Base-by-base conservation (phyloP, 2,888 invertebrate species). In the Ctenicera cuprea region DNA sequence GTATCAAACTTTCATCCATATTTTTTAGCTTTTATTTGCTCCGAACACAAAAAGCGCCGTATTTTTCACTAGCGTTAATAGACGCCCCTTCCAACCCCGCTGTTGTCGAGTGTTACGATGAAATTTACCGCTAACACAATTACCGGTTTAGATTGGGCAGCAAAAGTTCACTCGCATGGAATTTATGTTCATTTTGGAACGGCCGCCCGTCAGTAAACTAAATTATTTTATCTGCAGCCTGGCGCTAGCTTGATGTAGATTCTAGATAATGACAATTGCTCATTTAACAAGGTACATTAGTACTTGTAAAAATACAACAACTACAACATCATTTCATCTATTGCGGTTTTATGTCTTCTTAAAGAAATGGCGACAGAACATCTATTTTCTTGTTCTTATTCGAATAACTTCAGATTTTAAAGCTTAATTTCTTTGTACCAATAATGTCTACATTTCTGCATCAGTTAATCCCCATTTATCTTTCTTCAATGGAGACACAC, bases 81-180 rank as follows among this genome's bases (percentile, higher is more conserved):
- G 69, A 70, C 73, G 43, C 57, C 61, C 69, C 77, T 80, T 79
- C 79, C 76, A 77, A 74, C 78, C 76, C 77, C 77, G 80, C 78
- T 78, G 80, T 83, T 83, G 82, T 83, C 81, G 83, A 82, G 83
- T 82, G 82, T 83, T 83, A 81, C 82, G 81, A 82, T 80, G 82
- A 84, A 85, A 84, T 85, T 85, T 85, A 85, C 84, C 85, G 85
- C 84, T 83, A 85, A 85, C 85, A 84, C 85, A 85, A 85, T 86
- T 85, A 85, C 85, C 83, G 83, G 84, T 85, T 85, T 85, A 85
- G 83, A 85, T 85, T 85, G 85, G 84, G 83, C 84, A 83, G 83
- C 82, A 80, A 82, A 82, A 83, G 82, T 81, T 83, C 84, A 82
- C 80, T 83, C 83, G 82, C 81, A 83, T 81, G 85, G 86, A 86